Conservation (phyloP, 92 coral and sea anemone genomes). For the Desmophyllum pertusum region DNA sequence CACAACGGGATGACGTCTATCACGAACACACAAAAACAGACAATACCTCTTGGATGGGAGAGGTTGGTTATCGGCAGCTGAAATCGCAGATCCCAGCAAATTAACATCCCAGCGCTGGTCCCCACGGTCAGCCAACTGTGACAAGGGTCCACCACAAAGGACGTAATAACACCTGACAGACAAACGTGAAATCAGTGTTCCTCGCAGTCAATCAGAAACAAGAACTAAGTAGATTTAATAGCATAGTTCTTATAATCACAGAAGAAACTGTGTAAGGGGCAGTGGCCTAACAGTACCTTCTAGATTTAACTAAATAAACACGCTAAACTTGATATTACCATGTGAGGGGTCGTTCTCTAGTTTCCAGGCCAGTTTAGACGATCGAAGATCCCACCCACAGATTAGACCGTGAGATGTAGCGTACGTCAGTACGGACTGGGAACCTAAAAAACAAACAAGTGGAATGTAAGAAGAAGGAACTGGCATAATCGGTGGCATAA, state of each 20-base stretch:
- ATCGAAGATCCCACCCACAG: slow-evolving; percentile 94
- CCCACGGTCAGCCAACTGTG: slow-evolving; percentile 98
- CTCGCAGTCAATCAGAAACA: neutral
- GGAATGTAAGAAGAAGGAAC: neutral
- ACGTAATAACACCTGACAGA: slow-evolving; percentile 85
- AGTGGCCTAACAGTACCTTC: neutral
- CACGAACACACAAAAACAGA: neutral
- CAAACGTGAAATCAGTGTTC: neutral
- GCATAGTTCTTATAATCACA: no score
- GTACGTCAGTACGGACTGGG: slow-evolving; percentile 91
- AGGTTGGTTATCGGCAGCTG: slow-evolving; percentile 93
- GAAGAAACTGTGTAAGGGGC: neutral
- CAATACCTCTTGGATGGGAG: slow-evolving; percentile 93
- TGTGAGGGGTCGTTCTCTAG: slow-evolving; percentile 90
- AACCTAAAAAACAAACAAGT: slow-evolving; percentile 51
- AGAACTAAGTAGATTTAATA: neutral
- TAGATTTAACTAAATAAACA: neutral
- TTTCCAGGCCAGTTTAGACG: slow-evolving; percentile 88
- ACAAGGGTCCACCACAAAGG: slow-evolving; percentile 96
- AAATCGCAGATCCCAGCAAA: slow-evolving; percentile 97
- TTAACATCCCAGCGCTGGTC: slow-evolving; percentile 86
- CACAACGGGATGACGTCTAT: neutral
- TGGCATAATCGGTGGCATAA: no score
- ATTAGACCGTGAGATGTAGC: slow-evolving; percentile 97
- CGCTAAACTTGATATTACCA: slow-evolving; percentile 50